Percentiles rank a stretch among this genome's conserved stretches.
Evolutionary conservation across 2,113 vertebrate species (phyloP).

Genomic region (Leuciscus idus): DNA sequence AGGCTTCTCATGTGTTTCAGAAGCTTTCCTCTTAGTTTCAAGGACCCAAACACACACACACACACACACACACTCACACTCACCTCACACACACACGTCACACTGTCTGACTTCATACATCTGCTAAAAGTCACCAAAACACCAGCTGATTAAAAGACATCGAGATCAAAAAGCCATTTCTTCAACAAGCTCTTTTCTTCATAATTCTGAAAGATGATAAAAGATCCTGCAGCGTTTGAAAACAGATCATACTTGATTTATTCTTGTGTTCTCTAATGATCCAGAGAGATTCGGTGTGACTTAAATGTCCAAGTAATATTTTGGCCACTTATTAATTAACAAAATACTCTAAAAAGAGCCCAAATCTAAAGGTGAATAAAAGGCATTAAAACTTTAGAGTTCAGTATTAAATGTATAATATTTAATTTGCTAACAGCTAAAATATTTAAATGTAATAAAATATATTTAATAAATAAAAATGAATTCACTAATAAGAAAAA

Average conservation of each 20-base stretch:
- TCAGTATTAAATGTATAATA: neutral
- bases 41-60: neutral
- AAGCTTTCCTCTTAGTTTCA: neutral
- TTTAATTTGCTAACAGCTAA: neutral
- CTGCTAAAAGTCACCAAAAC: neutral
- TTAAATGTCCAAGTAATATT: neutral
- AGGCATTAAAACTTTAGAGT: neutral
- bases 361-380: neutral
- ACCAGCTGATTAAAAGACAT: neutral
- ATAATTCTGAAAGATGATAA: neutral
- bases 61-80: neutral
- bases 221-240: neutral
- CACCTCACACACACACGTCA: neutral
- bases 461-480: neutral
- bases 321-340: neutral
- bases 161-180: neutral
- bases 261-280: neutral
- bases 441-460: neutral
- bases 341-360: neutral
- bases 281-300: neutral
- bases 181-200: neutral
- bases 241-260: neutral
- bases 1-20: neutral
- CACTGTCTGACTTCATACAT: neutral
- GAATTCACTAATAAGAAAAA: neutral